Conservation (phyloP, 2,113 vertebrate genomes). For the Pachyramphus minor region DNA sequence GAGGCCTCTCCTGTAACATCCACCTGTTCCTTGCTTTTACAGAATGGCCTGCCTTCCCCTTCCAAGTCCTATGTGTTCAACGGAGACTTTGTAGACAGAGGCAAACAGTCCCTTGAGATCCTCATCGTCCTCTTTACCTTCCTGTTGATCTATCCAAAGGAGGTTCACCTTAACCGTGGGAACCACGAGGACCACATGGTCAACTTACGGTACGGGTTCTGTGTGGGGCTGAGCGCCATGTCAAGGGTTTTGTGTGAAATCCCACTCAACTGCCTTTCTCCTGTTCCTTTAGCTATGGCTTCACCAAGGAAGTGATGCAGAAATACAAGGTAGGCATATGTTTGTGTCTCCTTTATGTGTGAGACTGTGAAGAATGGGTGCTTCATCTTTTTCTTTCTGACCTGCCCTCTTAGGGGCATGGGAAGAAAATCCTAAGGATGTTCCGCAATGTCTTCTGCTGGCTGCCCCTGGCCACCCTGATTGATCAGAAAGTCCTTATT, state of each 20-base stretch:
- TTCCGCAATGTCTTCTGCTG: conserved; percentile 91
- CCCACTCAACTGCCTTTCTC: neutral
- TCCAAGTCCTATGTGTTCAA: conserved; percentile 91
- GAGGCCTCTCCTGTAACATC: neutral
- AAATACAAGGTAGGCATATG: conserved; percentile 83
- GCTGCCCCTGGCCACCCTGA: conserved; percentile 87
- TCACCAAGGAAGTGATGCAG: conserved; percentile 89
- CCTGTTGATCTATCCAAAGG: conserved; percentile 88
- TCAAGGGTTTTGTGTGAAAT: neutral
- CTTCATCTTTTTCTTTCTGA: neutral
- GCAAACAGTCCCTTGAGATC: conserved; percentile 89
- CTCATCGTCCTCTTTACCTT: conserved; percentile 89
- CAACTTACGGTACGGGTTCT: conserved; percentile 82
- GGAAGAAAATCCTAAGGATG: conserved; percentile 85
- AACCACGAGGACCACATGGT: conserved; percentile 93
- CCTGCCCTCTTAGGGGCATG: conserved; percentile 76
- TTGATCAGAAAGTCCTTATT: conserved; percentile 88
- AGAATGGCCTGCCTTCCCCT: conserved; percentile 91
- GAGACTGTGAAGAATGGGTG: neutral
- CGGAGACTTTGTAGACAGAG: conserved; percentile 92
- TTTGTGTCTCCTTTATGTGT: neutral
- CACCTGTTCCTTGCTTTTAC: neutral
- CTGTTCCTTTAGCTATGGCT: conserved; percentile 83
- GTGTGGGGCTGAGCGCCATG: fast-evolving
- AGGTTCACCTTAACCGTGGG: conserved; percentile 88